Conservation (phyloP, 2,888 invertebrate species). For the Andrena hattorfiana region DNA sequence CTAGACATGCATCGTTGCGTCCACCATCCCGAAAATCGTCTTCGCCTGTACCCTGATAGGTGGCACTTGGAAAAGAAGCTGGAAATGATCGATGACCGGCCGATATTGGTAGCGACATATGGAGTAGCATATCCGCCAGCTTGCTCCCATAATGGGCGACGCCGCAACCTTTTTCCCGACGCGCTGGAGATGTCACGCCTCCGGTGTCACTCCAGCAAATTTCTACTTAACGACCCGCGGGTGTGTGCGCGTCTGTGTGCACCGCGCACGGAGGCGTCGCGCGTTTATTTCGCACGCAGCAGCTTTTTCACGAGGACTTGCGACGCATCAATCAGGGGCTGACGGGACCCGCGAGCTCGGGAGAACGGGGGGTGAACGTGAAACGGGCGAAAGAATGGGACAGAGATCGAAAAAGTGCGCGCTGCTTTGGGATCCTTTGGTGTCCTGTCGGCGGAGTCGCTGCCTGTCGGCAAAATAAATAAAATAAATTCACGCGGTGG, state of each 20-base stretch:
- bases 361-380: conserved; percentile 14
- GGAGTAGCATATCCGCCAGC: conserved; percentile 75
- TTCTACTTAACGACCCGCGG: conserved; percentile 59
- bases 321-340: conserved; percentile 52
- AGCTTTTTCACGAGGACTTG: conserved; percentile 44
- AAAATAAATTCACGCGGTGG: background rate
- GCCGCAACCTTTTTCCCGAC: conserved; percentile 59
- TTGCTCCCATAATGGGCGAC: conserved; percentile 67
- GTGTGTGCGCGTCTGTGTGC: background rate
- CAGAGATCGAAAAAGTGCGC: background rate
- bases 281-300: conserved; percentile 37
- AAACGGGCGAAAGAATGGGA: background rate
- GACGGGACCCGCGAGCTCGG: conserved; percentile 35
- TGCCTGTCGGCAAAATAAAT: background rate
- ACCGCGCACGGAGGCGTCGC: background rate
- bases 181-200: conserved; percentile 67
- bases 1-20: conserved; percentile 55
- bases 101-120: conserved; percentile 81
- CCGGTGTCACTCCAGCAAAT: conserved; percentile 62
- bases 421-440: background rate
- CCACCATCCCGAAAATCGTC: conserved; percentile 64
- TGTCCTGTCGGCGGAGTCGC: background rate
- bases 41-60: conserved; percentile 54
- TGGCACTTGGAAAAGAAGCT: conserved; percentile 65
- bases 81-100: conserved; percentile 79